Conservation (phyloP, 2,797 vertebrate species). For the Brachymystax lenok region DNA sequence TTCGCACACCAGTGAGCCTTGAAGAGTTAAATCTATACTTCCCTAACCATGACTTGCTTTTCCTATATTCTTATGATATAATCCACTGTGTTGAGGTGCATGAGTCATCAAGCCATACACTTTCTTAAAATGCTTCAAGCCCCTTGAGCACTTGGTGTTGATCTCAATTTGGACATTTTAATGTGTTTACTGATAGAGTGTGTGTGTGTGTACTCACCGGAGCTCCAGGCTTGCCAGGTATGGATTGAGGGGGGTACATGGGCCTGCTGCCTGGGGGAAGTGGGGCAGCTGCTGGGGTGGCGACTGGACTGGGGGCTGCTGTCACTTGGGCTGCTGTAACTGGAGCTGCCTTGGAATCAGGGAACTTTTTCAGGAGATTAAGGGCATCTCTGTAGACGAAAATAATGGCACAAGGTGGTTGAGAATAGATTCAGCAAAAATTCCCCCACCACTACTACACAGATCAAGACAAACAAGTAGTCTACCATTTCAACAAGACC, state of each 20-base stretch:
- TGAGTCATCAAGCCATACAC: background rate
- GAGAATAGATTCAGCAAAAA: background rate
- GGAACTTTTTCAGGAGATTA: slow-evolving; percentile 80
- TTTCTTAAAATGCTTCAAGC: no score
- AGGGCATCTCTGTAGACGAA: slow-evolving; percentile 83
- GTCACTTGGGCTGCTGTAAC: slow-evolving; percentile 42
- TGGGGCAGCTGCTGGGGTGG: slow-evolving; percentile 45
- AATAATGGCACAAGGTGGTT: slow-evolving; percentile 2
- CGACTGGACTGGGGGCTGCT: slow-evolving; percentile 29
- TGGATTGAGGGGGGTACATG: slow-evolving; percentile 81
- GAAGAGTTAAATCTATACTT: background rate
- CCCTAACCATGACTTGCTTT: background rate
- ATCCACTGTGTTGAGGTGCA: background rate
- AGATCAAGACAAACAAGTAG: slow-evolving; percentile 1
- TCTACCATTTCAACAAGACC: background rate
- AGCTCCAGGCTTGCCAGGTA: slow-evolving; percentile 83
- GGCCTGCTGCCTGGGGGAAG: slow-evolving; percentile 76
- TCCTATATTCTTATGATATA: background rate
- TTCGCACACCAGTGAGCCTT: slow-evolving; percentile 1
- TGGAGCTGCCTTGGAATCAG: slow-evolving; percentile 45
- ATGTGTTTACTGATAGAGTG: background rate
- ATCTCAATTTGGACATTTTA: background rate
- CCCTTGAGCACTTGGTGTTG: background rate
- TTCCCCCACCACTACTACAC: background rate
- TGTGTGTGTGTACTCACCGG: slow-evolving; percentile 67